Percentiles rank a stretch among this genome's conserved stretches.
Conservation (phyloP, 2,888 invertebrate species). For the Leptinotarsa tumamoca region DNA sequence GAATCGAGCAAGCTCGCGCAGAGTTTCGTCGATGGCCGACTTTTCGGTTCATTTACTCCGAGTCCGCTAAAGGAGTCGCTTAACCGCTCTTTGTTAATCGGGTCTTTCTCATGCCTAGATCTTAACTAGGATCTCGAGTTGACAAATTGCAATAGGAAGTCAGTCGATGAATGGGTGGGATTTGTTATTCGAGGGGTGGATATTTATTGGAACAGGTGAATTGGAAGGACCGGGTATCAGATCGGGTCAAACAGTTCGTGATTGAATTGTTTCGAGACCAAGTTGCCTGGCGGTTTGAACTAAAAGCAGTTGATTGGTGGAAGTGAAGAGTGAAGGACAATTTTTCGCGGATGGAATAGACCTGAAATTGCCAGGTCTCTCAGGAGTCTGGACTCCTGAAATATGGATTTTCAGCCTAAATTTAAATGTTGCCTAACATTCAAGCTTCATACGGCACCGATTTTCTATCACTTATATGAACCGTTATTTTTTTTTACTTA, state of each 20-base stretch:
- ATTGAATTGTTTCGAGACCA: neutral
- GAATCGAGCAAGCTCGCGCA: neutral
- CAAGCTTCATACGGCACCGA: too few species aligned
- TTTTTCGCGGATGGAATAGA: too few species aligned
- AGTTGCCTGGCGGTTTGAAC: too few species aligned
- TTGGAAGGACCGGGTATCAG: neutral
- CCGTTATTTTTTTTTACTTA: too few species aligned
- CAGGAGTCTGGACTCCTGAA: too few species aligned
- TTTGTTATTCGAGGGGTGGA: neutral
- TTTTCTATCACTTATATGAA: too few species aligned
- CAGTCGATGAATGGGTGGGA: constrained; percentile 1
- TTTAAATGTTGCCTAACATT: too few species aligned
- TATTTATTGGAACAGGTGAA: constrained; percentile 1
- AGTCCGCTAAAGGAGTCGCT: constrained; percentile 1
- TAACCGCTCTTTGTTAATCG: constrained; percentile 14
- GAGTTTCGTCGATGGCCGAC: neutral
- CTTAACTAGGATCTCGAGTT: constrained; percentile 10
- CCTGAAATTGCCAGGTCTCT: too few species aligned
- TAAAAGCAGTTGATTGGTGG: too few species aligned
- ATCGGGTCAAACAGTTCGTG: neutral
- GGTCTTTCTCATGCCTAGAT: constrained; percentile 13
- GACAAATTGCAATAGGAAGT: constrained; percentile 11
- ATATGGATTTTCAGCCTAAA: too few species aligned
- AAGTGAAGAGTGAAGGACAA: too few species aligned
- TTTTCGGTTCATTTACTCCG: neutral